Evolutionary conservation across 2,888 invertebrate species (phyloP).

Genomic region (Cataglyphis rosenhaueri): DNA sequence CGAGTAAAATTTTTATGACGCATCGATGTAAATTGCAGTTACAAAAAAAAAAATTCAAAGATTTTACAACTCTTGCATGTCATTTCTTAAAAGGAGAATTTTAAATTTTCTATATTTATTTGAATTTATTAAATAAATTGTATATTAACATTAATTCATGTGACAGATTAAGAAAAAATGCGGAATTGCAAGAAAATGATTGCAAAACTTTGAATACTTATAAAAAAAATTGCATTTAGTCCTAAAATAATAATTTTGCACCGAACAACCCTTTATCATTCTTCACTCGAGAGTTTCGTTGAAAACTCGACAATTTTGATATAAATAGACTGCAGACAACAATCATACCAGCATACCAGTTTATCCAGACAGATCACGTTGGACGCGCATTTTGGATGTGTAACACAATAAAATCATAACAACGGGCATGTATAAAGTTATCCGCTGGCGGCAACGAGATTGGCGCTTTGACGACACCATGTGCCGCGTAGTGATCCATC

Average conservation of each 20-base stretch:
- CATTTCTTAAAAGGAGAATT: not conserved
- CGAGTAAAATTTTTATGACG: not conserved
- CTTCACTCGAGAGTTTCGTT: not conserved
- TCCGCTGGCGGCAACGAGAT: slow-evolving; percentile 69
- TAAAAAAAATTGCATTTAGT: not conserved
- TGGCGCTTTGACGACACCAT: slow-evolving; percentile 77
- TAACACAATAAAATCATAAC: slow-evolving; percentile 74
- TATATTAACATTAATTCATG: not conserved
- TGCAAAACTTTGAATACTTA: not conserved
- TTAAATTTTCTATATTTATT: not conserved
- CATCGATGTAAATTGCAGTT: not conserved
- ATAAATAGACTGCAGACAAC: not conserved
- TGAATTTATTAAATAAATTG: not conserved
- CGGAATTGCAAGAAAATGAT: not conserved
- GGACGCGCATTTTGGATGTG: slow-evolving; percentile 62
- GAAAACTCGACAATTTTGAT: not conserved
- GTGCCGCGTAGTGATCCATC: slow-evolving; percentile 80
- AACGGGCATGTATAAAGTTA: slow-evolving; percentile 72
- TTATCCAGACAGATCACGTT: slow-evolving; percentile 31
- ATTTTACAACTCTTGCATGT: not conserved
- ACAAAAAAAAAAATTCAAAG: not conserved
- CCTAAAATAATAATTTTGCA: not conserved
- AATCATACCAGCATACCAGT: slow-evolving; percentile 5
- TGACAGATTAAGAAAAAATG: not conserved
- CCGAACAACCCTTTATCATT: not conserved